phyloP scores from a whole-genome alignment of 2,797 vertebrate genomes.

The Labroides dimidiatus region DNA sequence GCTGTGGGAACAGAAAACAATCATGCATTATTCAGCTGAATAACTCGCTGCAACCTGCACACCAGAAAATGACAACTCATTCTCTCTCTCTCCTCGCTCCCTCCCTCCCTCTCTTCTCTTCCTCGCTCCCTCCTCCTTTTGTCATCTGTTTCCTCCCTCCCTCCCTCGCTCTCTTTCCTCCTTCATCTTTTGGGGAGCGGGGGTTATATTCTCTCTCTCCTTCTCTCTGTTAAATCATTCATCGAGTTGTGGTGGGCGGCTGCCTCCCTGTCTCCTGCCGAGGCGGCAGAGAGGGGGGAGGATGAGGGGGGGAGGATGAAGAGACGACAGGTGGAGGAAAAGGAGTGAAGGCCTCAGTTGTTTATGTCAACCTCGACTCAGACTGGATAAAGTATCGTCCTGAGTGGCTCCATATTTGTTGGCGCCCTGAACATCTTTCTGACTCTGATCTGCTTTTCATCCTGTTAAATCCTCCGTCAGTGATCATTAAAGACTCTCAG shows the following conservation, averaged over 20 bases:
- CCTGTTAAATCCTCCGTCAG: background rate
- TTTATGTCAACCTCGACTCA: background rate
- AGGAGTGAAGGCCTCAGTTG: too few species aligned
- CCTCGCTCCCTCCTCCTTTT: background rate
- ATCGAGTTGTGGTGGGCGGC: slow-evolving; percentile 30
- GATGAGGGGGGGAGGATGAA: background rate
- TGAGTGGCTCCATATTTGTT: too few species aligned
- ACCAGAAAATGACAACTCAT: slow-evolving; percentile 27
- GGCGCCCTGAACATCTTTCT: too few species aligned
- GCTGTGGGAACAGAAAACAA: slow-evolving; percentile 54
- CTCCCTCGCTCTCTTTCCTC: slow-evolving; percentile 7
- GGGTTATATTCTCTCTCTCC: slow-evolving; percentile 11
- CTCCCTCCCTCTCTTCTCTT: background rate
- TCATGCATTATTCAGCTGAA: slow-evolving; percentile 67
- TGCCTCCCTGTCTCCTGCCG: slow-evolving; percentile 48
- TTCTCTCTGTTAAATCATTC: slow-evolving; percentile 37
- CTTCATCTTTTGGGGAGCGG: slow-evolving; percentile 14
- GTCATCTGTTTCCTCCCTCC: slow-evolving; percentile 16
- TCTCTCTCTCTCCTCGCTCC: background rate
- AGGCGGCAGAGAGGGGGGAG: slow-evolving; percentile 24
- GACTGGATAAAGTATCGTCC: too few species aligned
- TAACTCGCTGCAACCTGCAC: slow-evolving; percentile 20
- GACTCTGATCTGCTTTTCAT: background rate
- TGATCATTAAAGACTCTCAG: background rate
- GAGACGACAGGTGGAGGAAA: background rate